Evolutionary conservation across 2,113 vertebrate species (phyloP).

Genomic region (Proteles cristata): DNA sequence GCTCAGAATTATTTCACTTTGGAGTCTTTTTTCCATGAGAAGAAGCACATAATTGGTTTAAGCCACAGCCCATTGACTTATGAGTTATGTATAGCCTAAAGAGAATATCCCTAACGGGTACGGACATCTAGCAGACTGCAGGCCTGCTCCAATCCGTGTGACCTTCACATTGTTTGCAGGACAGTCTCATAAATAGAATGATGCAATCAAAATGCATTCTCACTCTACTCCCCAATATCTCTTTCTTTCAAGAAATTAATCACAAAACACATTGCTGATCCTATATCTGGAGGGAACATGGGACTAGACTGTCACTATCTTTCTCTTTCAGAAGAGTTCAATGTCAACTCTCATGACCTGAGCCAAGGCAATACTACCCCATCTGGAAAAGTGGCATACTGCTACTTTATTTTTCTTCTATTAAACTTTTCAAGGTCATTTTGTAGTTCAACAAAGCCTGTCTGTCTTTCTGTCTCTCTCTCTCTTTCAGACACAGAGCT

Average conservation of each 20-base stretch:
- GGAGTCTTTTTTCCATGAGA: not conserved
- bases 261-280: not conserved
- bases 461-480: not conserved
- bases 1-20: not conserved
- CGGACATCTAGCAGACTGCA: not conserved
- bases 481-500: not conserved
- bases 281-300: not conserved
- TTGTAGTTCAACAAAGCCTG: not conserved
- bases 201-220: not conserved
- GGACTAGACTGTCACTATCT: not conserved
- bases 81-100: not conserved
- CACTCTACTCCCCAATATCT: not conserved
- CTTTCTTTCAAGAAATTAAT: not conserved
- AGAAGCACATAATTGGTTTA: not conserved
- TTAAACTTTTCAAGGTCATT: not conserved
- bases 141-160: rapidly evolving
- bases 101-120: not conserved
- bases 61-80: not conserved
- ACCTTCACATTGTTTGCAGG: not conserved
- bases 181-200: not conserved
- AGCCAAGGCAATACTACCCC: not conserved
- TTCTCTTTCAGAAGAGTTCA: not conserved
- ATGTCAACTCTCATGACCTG: rapidly evolving
- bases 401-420: not conserved
- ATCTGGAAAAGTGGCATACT: not conserved